Evolutionary conservation across 2,113 vertebrate species (phyloP), one percentile per base, ranked within the genome.

Genomic region (Oncorhynchus kisutch): DNA sequence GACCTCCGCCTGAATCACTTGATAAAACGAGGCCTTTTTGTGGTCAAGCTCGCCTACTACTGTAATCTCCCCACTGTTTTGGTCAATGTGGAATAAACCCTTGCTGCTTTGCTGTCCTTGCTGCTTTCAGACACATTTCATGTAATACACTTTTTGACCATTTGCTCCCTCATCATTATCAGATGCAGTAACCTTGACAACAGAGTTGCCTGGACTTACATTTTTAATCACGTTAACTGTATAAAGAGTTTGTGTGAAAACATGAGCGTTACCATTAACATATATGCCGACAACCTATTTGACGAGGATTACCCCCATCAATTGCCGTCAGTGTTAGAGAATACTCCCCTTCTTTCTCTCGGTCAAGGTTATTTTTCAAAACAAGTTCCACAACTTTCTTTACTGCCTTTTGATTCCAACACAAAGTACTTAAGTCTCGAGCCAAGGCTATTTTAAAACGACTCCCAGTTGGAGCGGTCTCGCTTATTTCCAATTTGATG

Each of bases 291-390:
- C 12, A 20, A 88, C 74, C 5, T 59, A 74, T 71, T 92, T 91
- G 2, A 5, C 70, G 84, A 27, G 83, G 76, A 20, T 73, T 79
- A 4, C 91, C 92, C 1, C 92, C 90, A 27, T 90, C 91, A 1
- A 81, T 82, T 4, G 90, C 91, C 0, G 87, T 91, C 70, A 93
- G 82, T 1, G 87, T 20, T 51, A 88, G 48, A n/a, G 76, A 79
- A 70, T 80, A 57, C 7, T 85, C 77, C 7, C 71, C 77, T 49
- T 74, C 66, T 71, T 65, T 83, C 57, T 88, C 84, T 65, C 82
- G 54, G 34, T 88, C 86, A 7, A 86, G 78, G 16, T 34, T 78
- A 6, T 67, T 75, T 75, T 81, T 82, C 11, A 88, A 54, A 67
- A 88, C 67, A 66, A 88, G 77, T 22, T 88, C 76, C 54, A 81